Evolutionary conservation across 2,888 invertebrate species (phyloP), one percentile per base, ranked within the genome.

Genomic region (Mongoloraphidia duomilia): DNA sequence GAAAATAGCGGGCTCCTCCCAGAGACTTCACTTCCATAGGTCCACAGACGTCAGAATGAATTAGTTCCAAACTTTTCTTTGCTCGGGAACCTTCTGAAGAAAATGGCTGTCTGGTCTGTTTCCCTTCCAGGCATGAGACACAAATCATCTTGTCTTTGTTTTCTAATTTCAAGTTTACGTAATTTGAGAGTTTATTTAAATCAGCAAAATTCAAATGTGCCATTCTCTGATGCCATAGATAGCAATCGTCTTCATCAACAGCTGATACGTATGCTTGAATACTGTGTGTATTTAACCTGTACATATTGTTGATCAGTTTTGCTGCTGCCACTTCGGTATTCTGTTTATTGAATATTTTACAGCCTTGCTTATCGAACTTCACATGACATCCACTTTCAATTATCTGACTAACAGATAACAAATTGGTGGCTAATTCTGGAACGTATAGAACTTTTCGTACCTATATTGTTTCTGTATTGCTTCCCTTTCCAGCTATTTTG

Each of bases 391-490:
- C 41, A 5, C 14, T 41, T 14, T 14, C 10, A 41, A 41, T 41
- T 13, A 41, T 41, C 14, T 41, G 41, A 14, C 41, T 41, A n/a
- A 41, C 41, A 11, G 41, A 41, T 14, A 41, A 14, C 14, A 38
- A 38, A 44, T 42, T 48, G 34, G 43, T 44, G 10, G 42, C 9
- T 11, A 48, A 34, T 8, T 51, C 35, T 8, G 53, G 51, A 8
- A 51, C 51, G 14, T 49, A 51, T 26, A 51, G 34, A 34, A 53
- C 49, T 38, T 53, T 42, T 34, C 40, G 26, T 3, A 51, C 33
- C n/a, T 10, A 8, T 1, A 12, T 34, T 12, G 43, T 36, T 35
- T 33, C 37, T 46, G 13, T 41, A 45, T 9, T 40, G 17, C 17
- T 17, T 17, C 17, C 17, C 17, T 17, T 17, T 17, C 17, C 17